Percentiles rank a stretch among this genome's conserved stretches.
These are phyloP conservation scores for Natrix natrix DNA, from an alignment of 2,797 vertebrate genomes.

Conservation along the genomic window DNA sequence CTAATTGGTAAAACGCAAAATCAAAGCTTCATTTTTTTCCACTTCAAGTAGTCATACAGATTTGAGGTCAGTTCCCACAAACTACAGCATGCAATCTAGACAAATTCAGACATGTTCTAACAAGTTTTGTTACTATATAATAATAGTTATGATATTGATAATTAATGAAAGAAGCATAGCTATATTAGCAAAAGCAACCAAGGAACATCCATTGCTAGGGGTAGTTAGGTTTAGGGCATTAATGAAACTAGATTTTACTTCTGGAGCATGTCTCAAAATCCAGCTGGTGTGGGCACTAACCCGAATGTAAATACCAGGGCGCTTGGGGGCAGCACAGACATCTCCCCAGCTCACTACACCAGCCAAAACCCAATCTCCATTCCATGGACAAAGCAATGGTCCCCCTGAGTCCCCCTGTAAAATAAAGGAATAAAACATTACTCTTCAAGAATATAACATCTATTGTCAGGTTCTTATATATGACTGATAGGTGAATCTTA, in stretches of 20 bases:
- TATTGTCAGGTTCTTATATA: not conserved
- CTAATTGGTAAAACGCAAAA: no score
- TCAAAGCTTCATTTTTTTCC: no score
- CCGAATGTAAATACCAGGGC: conserved; percentile 49
- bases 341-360: conserved; percentile 63
- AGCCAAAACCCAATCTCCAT: conserved; percentile 52
- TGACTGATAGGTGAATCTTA: not conserved
- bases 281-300: conserved; percentile 49
- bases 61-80: not conserved
- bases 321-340: conserved; percentile 49
- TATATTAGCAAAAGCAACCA: not conserved
- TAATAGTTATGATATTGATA: not conserved
- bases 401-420: conserved; percentile 63
- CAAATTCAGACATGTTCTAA: not conserved
- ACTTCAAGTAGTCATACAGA: not conserved
- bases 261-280: conserved; percentile 39
- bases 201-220: not conserved
- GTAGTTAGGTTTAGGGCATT: not conserved
- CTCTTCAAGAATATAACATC: not conserved
- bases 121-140: not conserved
- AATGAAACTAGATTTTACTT: not conserved
- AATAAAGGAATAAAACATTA: not conserved
- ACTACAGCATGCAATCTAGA: not conserved
- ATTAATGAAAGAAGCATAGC: not conserved
- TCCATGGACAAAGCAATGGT: conserved; percentile 55